Base-by-base conservation (phyloP, 30 jellyfish, hydroid and myxozoan genomes). In the Cassiopea xamachana region DNA sequence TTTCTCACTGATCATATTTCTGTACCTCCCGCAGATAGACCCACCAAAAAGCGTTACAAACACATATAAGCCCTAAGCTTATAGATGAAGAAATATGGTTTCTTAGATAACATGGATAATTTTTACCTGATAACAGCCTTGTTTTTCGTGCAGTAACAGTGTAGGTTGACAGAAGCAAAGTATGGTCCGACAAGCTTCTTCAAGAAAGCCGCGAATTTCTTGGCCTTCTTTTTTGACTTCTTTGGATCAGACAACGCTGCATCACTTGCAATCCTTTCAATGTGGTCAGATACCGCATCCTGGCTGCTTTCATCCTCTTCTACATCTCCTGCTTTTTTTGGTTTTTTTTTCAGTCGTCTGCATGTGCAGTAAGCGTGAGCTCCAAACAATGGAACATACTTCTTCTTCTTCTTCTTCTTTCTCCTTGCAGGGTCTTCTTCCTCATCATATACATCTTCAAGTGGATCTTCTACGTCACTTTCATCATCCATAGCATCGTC, bases 161-260 rank as follows among this genome's bases (percentile, higher is more conserved):
- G 3, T 1, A 71, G 80, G 16, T 71, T 19, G 19, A n/a, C 55
- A 19, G 51, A 7, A 17, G 8, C 6, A 55, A 71, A 71, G 16
- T 7, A 71, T 7, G 80, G 80, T 39, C 6, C 2, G 2, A 71
- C 39, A 3, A 71, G 16, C 16, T 71, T 71, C 19, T 43, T 19
- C 16, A 71, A 39, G 59, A 1, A 17, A 2, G 50, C 55, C 39
- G n/a, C 19, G 14, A 19, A n/a, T 3, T 71, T 71, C n/a, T 3
- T 2, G 19, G 6, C 15, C 64, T 51, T 51, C 64, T n/a, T n/a
- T n/a, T 51, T 51, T 62, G 74, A 13, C 4, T 62, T 62, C 74
- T 62, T 62, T 71, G 51, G 51, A 55, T 71, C 80, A 71, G 80
- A 71, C n/a, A 71, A 17, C 14, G 50, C 80, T 15, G 14, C 80